A percentile compares a stretch with the other conserved stretches of the same genome.
These are phyloP conservation scores for Blera fallax DNA, from an alignment of 2,888 invertebrate species.

Conservation along the genomic window DNA sequence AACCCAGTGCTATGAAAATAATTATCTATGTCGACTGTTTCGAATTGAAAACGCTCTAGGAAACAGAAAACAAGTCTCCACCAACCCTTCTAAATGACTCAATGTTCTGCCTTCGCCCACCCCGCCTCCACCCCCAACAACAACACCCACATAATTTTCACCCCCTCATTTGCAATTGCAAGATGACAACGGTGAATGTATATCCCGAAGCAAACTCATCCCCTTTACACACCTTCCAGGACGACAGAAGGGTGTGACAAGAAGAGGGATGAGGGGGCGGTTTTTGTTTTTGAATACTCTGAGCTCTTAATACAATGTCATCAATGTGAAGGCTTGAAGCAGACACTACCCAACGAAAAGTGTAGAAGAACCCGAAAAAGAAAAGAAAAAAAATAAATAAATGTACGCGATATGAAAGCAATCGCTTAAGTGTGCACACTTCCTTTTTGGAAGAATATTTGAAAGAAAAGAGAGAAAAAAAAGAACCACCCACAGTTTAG, in stretches of 20 bases:
- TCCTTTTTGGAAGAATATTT: slow-evolving; percentile 20
- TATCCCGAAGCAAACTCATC: background rate
- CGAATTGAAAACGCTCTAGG: slow-evolving; percentile 65
- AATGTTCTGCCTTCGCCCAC: background rate
- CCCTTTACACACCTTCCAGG: background rate
- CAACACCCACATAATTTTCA: slow-evolving; percentile 10
- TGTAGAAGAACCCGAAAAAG: slow-evolving; percentile 13
- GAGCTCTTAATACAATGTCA: slow-evolving; percentile 70
- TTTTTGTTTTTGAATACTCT: slow-evolving; percentile 32
- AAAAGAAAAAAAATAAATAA: background rate
- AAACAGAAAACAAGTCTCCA: slow-evolving; percentile 5
- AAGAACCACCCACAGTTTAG: slow-evolving; percentile 45
- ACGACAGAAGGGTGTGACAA: background rate
- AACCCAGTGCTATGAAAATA: slow-evolving; percentile 48
- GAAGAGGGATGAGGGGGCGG: background rate
- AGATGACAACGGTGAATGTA: background rate
- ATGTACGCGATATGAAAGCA: slow-evolving; percentile 40
- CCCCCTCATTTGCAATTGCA: slow-evolving; percentile 35
- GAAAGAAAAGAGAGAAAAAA: slow-evolving; percentile 6
- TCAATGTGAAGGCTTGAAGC: slow-evolving; percentile 61
- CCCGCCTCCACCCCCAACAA: too few relatives aligned
- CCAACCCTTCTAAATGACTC: background rate
- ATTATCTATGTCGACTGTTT: slow-evolving; percentile 61
- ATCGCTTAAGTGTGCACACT: slow-evolving; percentile 67
- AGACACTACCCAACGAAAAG: slow-evolving; percentile 34